Evolutionary conservation across 2,797 vertebrate species (phyloP), one percentile per base, ranked within the genome.

Genomic region (Alectoris magna): DNA sequence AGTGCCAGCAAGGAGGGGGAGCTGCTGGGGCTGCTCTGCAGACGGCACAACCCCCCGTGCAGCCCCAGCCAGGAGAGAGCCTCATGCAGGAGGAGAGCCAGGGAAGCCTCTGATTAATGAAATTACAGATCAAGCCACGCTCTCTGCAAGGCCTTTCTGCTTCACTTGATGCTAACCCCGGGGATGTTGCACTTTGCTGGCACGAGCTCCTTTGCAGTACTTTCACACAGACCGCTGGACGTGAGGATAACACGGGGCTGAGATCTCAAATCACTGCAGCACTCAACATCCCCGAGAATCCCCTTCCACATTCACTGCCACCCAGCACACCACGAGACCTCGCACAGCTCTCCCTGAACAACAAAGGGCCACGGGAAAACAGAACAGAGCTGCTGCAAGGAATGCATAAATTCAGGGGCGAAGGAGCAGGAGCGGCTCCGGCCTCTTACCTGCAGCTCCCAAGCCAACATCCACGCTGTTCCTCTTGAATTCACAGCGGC

Each of bases 401-500:
- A 53, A 55, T 0, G 4, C 55, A 31, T 0, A 23, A 43, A 5
- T 0, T 2, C 31, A 19, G 38, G 38, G 36, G 27, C 4, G 29
- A 6, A 69, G 59, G 9, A 64, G 69, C 72, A 34, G 89, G 73
- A 71, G 49, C 62, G 48, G 74, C 58, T 41, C 23, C 18, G 41
- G 68, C 76, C 41, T 69, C 98, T 98, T 98, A 99, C 99, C 99
- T 98, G 99, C 96, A 85, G 98, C 98, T 97, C 98, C 98, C 74
- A 99, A 97, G 96, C 98, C 98, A 68, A 98, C 95, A 26, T 98
- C 98, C 29, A 98, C 90, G 27, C 90, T 86, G 93, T 85, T 97
- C 91, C 97, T 98, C 97, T 98, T 98, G 98, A 98, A 98, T 90
- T 99, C 98, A 53, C 98, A 98, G 96, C 98, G 98, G 96, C 98